Evolutionary conservation across 2,797 vertebrate genomes (phyloP), one percentile per base, ranked within the genome.

Genomic region (Tapera naevia): DNA sequence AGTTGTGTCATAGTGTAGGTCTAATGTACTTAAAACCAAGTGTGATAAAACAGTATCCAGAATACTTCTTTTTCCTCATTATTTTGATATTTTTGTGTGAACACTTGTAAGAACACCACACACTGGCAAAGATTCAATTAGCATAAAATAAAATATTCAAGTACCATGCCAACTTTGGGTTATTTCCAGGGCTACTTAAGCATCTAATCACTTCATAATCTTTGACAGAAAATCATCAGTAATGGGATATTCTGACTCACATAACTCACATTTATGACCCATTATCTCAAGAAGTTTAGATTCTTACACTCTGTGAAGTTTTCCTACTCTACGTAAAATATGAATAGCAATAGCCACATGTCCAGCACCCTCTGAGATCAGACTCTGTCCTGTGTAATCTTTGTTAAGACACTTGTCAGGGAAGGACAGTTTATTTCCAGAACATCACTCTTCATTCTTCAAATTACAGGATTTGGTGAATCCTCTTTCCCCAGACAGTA

Each of bases 271-370:
- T n/a, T n/a, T 80, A n/a, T 51, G 21, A 54, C 8, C 15, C 32
- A 32, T 27, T 22, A 33, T 46, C 28, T n/a, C 50, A 72, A 17
- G 9, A 48, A 56, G 21, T 35, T 53, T 14, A 17, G 45, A 32
- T 45, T 73, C 32, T 45, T 62, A 32, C 1, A 3, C 24, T 64
- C 32, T 23, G 17, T 45, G 50, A 81, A 39, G 21, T 27, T 74
- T 71, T 35, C 12, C 43, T 64, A 3, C 48, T 58, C 45, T 58
- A 51, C 25, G 9, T 23, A 25, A 48, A 41, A 56, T 5, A 81
- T 9, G 45, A 48, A 73, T 39, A 48, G 13, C 33, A 28, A 57
- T 28, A 2, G 1, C 30, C n/a, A 37, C 1, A 0, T 33, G n/a
- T 57, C 28, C 58, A 64, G 80, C 58, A 72, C 17, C 11, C 30